Conservation (phyloP, 2,888 invertebrate species). For the Cataglyphis cursor region DNA sequence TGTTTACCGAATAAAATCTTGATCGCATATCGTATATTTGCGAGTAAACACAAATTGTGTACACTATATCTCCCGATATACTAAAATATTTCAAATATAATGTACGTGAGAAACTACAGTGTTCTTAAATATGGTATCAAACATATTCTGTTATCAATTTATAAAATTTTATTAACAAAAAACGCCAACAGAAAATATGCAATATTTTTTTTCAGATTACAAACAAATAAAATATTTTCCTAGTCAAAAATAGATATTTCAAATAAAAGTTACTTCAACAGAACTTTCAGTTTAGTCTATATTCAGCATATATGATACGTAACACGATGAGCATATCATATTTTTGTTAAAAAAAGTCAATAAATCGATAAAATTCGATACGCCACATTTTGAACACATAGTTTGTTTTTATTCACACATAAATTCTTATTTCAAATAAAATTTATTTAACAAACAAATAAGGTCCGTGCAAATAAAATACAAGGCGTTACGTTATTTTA, state of each 20-base stretch:
- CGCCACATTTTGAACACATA: not conserved
- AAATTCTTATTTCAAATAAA: not conserved
- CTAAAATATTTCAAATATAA: slow-evolving; percentile 4
- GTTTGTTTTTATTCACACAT: not conserved
- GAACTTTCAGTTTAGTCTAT: not conserved
- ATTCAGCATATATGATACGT: not conserved
- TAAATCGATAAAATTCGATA: not conserved
- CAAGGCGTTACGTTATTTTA: not conserved
- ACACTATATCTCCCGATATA: not conserved
- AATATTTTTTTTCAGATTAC: not conserved
- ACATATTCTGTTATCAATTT: not conserved
- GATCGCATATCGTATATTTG: not conserved
- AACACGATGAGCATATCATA: not conserved
- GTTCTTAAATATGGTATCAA: not conserved
- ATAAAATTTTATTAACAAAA: slow-evolving; percentile 3
- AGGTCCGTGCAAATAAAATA: not conserved
- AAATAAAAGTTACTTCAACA: not conserved
- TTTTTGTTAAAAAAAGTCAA: not conserved
- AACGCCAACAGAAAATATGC: not conserved
- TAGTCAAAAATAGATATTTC: not conserved
- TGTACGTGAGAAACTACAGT: not conserved
- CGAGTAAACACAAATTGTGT: slow-evolving; percentile 23
- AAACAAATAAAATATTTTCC: not conserved
- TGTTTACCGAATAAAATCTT: slow-evolving; percentile 35
- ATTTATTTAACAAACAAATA: not conserved